phyloP scores from a whole-genome alignment of 2,797 vertebrate species.

The Tamandua tetradactyla region DNA sequence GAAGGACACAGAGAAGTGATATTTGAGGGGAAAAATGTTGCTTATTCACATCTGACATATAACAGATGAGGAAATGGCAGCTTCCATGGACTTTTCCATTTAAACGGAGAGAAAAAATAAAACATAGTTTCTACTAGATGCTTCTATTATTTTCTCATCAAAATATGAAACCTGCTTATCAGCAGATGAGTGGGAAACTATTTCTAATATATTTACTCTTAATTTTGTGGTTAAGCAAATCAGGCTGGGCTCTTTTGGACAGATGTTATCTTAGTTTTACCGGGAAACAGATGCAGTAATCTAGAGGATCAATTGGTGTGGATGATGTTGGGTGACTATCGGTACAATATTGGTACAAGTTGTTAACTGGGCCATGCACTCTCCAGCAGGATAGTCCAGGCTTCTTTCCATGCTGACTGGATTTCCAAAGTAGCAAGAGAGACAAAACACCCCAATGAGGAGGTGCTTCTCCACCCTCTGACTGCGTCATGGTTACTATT shows the following conservation, averaged over 20 bases:
- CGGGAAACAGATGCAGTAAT: not conserved
- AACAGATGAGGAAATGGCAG: not conserved
- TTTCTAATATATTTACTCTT: not conserved
- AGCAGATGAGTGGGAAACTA: not conserved
- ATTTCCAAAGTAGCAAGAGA: not conserved
- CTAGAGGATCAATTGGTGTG: not conserved
- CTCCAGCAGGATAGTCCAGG: not conserved
- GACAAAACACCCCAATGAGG: too few species aligned
- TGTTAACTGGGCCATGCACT: not conserved
- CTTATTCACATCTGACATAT: not conserved
- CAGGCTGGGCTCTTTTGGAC: not conserved
- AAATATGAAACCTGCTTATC: not conserved
- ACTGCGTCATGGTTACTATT: fast-evolving
- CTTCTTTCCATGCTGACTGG: not conserved
- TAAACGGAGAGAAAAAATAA: not conserved
- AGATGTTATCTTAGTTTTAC: not conserved
- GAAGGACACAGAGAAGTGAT: not conserved
- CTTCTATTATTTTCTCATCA: not conserved
- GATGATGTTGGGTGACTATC: not conserved
- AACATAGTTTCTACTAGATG: not conserved
- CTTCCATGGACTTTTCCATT: not conserved
- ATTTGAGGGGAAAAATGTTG: too few species aligned
- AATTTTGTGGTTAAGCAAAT: not conserved
- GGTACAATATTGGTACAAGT: fast-evolving
- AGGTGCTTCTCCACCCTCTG: not conserved